phyloP scores from a whole-genome alignment of 1,140 invertebrate species.

The Apis cerana region DNA sequence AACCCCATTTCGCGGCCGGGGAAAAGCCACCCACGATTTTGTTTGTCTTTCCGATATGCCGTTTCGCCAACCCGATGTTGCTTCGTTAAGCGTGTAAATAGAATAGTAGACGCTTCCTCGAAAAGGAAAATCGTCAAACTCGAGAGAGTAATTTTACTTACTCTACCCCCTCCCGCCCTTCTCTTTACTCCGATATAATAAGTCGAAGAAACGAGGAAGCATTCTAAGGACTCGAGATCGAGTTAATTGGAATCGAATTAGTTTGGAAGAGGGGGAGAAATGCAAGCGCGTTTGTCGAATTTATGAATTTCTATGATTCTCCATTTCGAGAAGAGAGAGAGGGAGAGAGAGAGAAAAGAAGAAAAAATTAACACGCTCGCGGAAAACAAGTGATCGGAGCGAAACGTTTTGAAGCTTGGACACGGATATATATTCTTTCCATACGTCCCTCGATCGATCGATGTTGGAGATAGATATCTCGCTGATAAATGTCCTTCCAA shows the following conservation, averaged over 20 bases:
- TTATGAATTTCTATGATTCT: no score
- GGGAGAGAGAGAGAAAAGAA: no score
- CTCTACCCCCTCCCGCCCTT: no score
- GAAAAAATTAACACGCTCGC: no score
- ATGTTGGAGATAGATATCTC: neutral
- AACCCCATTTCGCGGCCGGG: conserved; percentile 1
- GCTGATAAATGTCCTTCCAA: neutral
- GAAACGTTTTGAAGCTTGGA: neutral
- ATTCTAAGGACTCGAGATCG: neutral
- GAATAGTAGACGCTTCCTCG: neutral
- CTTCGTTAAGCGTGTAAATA: conserved; percentile 33
- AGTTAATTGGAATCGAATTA: no score
- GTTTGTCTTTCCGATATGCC: conserved; percentile 38
- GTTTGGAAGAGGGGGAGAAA: no score
- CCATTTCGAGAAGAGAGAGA: no score
- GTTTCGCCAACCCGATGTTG: neutral
- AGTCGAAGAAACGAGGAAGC: neutral
- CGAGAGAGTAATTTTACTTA: neutral
- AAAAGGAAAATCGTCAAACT: neutral
- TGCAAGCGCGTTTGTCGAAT: no score
- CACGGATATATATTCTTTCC: neutral
- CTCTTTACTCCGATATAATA: neutral
- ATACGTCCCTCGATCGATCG: neutral
- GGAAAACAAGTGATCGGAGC: no score
- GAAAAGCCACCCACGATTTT: conserved; percentile 11